Evolutionary conservation across 2,888 invertebrate genomes (phyloP), one percentile per base, ranked within the genome.

Genomic region (Cryptus viduatorius): DNA sequence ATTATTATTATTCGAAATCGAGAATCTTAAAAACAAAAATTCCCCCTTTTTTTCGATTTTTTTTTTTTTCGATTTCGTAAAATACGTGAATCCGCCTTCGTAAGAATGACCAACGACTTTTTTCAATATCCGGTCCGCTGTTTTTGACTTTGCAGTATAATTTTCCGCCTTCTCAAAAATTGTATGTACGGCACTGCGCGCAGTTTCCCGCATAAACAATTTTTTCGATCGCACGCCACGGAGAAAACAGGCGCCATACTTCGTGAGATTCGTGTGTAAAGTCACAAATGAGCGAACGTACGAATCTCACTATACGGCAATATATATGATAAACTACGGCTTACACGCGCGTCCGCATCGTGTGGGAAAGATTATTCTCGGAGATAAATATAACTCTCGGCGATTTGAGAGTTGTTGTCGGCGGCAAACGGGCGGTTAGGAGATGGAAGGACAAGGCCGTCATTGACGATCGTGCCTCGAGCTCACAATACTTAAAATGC

Each of bases 371-470:
- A 12, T 37, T 69, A 69, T 53, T 69, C 50, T 69, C 53, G 69
- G 50, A 29, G 29, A 69, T 69, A 69, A 69, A 53, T 50, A 50
- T 50, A 69, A 50, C 69, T 46, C 4, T 31, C 16, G 68, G 19
- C 4, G 19, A 56, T 56, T 19, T 4, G 24, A 56, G 12, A 56
- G 56, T 56, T 56, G 53, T 53, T 19, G 53, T 8, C 19, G 50
- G n/a, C 1, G 5, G n/a, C 1, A 1, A 19, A 53, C 16, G 16
- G 19, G 16, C 53, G 53, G 3, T 8, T 19, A 31, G 37, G 5
- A 7, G 37, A 31, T 12, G 24, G 29, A 69, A 69, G 68, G 48
- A 29, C 68, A 69, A 69, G 68, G 68, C 4, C 68, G 31, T 50
- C 31, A 14, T 24, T 46, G 68, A 68, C 48, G 68, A 48, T n/a